Conservation (phyloP, 1,140 invertebrate genomes). For the Eciton burchellii region DNA sequence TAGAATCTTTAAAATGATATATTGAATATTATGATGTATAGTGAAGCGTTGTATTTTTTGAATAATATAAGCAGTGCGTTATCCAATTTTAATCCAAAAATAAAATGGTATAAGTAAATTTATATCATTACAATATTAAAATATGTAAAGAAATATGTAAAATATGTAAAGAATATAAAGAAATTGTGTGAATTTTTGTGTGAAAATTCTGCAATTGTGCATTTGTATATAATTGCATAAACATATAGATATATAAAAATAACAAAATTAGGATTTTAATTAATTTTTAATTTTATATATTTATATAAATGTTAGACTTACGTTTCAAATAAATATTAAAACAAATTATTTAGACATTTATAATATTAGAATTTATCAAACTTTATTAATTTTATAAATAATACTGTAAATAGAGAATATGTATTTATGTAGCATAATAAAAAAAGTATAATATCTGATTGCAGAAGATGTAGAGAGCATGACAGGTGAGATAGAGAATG, state of each 20-base stretch:
- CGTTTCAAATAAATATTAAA: background rate
- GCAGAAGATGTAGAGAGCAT: constrained; percentile 85
- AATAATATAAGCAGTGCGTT: background rate
- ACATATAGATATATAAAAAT: constrained; percentile 4
- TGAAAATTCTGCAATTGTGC: background rate
- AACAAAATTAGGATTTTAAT: constrained; percentile 10
- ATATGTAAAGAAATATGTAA: background rate
- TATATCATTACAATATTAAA: background rate
- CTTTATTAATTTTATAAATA: constrained; percentile 20
- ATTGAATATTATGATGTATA: background rate
- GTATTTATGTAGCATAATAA: constrained; percentile 20
- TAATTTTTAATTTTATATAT: constrained; percentile 6
- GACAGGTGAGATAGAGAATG: constrained; percentile 85
- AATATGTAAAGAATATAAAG: constrained; percentile 9
- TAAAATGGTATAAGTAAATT: constrained; percentile 33
- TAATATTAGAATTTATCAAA: background rate
- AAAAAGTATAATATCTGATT: constrained; percentile 58
- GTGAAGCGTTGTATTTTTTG: background rate
- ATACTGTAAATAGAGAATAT: background rate
- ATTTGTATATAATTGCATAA: background rate
- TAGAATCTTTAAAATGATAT: constrained; percentile 1
- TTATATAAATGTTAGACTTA: background rate
- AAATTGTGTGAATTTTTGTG: background rate
- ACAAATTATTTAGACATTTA: background rate
- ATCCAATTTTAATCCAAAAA: constrained; percentile 13